A percentile compares a stretch with the other conserved stretches of the same genome.
phyloP scores from a whole-genome alignment of 2,113 vertebrate genomes.

The Alethe diademata region DNA sequence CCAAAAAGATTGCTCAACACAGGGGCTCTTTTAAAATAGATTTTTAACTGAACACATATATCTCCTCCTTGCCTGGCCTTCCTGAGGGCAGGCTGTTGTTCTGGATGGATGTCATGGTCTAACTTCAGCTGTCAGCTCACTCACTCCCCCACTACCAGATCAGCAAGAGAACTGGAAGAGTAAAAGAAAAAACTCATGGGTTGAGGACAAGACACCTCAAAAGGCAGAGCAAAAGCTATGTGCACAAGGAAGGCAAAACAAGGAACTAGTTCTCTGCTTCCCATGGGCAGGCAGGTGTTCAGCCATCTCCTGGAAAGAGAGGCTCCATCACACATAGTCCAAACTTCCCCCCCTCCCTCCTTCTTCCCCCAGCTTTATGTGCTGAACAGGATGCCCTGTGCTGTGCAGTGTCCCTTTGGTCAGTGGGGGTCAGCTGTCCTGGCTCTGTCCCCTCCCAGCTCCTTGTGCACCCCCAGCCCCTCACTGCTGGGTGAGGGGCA shows the following conservation, averaged over 20 bases:
- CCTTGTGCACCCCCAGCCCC: neutral
- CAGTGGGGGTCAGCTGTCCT: neutral
- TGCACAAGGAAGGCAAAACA: neutral
- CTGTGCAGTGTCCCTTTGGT: neutral
- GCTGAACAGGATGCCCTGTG: neutral
- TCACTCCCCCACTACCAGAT: neutral
- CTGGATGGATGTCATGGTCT: neutral
- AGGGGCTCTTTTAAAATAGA: neutral
- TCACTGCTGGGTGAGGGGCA: neutral
- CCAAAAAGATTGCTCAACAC: neutral
- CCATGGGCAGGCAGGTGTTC: neutral
- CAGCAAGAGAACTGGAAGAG: neutral
- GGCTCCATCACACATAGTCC: neutral
- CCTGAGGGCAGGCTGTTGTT: neutral
- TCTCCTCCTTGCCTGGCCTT: neutral
- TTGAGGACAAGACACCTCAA: neutral
- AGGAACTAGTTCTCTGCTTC: neutral
- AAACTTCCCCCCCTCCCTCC: accelerated
- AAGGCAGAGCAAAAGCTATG: neutral
- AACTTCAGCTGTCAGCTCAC: neutral
- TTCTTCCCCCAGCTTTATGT: neutral
- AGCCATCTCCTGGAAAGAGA: neutral
- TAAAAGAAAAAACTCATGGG: neutral
- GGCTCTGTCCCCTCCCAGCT: neutral
- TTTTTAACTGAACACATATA: neutral